Base-by-base conservation (phyloP, 1,140 invertebrate genomes). In the Vollenhovia emeryi region DNA sequence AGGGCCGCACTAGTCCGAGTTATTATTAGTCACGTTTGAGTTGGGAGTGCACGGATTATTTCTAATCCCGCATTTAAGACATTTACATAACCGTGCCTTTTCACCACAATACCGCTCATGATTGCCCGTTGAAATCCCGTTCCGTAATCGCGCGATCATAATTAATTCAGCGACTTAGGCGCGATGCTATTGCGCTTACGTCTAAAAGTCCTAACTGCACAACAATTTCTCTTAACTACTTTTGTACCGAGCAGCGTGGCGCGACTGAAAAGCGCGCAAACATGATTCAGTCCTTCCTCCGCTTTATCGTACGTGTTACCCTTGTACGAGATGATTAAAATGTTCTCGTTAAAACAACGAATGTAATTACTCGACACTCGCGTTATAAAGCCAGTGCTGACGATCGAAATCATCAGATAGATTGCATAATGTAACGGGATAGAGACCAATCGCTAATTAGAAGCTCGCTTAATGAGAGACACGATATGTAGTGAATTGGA, bases 371-470 rank as follows among this genome's bases (percentile, higher is more conserved):
- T 71, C 50, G 48, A n/a, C 18, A 69, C 3, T 80, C 18, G 18
- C 11, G 33, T 55, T 55, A 71, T 71, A 69, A 43, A 71, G 33
- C 50, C 27, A 33, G 18, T 33, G 21, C 75, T 30, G 45, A 52
- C 45, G 60, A 82, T 82, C 78, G 43, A 43, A 71, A 71, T 71
- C 66, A 82, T 68, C 64, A 30, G 50, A 33, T 71, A 45, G 43
- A 36, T 64, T 78, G 75, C 50, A 82, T 82, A 79, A 79, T 79
- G 50, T 71, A 82, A 82, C 66, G 15, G 48, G 78, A 82, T 82
- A 82, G 74, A 76, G 36, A n/a, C 66, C 64, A 43, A 80, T 71
- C 36, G 78, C 78, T 82, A 82, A 82, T 82, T 82, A 82, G 78
- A 59, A 82, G 52, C 24, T 15, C 66, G 66, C 36, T 82, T 82